Evolutionary conservation across 2,888 invertebrate genomes (phyloP).

Genomic region (Temnothorax rugatulus): DNA sequence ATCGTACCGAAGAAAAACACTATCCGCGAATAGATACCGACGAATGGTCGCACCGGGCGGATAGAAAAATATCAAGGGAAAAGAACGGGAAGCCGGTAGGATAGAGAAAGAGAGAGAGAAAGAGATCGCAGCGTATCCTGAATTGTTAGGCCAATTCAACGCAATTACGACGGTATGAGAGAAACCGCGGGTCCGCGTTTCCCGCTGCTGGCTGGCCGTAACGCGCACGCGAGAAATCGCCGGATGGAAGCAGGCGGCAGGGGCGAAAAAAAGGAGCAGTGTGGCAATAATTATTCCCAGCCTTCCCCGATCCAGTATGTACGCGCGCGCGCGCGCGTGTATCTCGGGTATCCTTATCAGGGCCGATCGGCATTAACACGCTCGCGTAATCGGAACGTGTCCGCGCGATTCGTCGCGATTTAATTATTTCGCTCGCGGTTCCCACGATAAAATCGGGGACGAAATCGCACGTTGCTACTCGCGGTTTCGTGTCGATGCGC

Average conservation of each 20-base stretch:
- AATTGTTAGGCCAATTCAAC: constrained; percentile 52
- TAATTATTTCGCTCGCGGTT: constrained; percentile 55
- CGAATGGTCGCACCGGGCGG: not conserved
- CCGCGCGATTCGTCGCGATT: constrained; percentile 47
- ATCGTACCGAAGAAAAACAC: constrained; percentile 27
- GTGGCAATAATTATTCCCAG: constrained; percentile 55
- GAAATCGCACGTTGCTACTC: constrained; percentile 1
- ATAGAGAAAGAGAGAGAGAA: no score
- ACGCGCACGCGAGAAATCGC: constrained; percentile 53
- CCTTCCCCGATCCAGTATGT: not conserved
- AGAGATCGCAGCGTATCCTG: constrained; percentile 37
- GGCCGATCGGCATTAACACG: constrained; percentile 46
- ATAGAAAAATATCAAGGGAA: not conserved
- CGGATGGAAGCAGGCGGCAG: constrained; percentile 42
- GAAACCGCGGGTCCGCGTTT: constrained; percentile 57
- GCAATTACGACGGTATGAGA: constrained; percentile 46
- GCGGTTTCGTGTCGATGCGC: not conserved
- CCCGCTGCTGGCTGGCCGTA: constrained; percentile 35
- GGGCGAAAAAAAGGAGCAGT: constrained; percentile 29
- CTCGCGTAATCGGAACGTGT: constrained; percentile 51
- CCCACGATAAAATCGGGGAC: constrained; percentile 10
- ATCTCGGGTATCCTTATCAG: constrained; percentile 35
- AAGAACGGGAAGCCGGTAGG: no score
- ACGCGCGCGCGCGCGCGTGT: not conserved
- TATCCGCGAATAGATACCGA: constrained; percentile 6